Evolutionary conservation across 2,797 vertebrate genomes (phyloP).

Genomic region (Macrochelys suwanniensis): DNA sequence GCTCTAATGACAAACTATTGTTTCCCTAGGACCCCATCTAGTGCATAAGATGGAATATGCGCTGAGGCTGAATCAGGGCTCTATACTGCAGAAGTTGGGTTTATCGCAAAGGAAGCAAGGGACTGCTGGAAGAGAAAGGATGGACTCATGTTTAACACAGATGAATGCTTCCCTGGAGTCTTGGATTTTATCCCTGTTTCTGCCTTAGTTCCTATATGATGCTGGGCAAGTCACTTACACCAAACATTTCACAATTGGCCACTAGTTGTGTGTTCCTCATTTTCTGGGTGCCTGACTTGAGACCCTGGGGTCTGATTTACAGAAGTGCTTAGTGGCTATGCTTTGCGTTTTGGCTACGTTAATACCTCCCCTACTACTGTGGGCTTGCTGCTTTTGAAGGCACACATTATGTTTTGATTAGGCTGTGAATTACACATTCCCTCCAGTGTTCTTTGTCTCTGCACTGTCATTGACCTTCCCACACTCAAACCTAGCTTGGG

Average conservation of each 20-base stretch:
- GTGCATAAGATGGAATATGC: background rate
- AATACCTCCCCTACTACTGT: background rate
- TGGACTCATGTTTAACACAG: background rate
- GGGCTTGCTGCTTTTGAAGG: background rate
- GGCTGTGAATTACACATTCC: background rate
- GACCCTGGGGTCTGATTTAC: background rate
- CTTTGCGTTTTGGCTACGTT: background rate
- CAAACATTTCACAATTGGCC: background rate
- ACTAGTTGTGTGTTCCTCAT: background rate
- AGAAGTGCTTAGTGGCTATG: background rate
- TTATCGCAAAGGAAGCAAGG: background rate
- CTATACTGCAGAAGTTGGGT: background rate
- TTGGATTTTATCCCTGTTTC: background rate
- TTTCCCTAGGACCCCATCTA: background rate
- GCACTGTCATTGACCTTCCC: background rate
- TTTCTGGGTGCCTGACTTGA: background rate
- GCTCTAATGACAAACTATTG: background rate
- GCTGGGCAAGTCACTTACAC: background rate
- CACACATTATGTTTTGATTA: background rate
- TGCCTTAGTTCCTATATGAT: background rate
- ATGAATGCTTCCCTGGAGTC: background rate
- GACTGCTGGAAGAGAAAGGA: background rate
- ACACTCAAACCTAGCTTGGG: background rate
- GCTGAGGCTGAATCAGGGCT: background rate
- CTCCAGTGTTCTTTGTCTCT: background rate